Evolutionary conservation across 2,888 invertebrate species (phyloP).

Genomic region (Cynaeus angustus): DNA sequence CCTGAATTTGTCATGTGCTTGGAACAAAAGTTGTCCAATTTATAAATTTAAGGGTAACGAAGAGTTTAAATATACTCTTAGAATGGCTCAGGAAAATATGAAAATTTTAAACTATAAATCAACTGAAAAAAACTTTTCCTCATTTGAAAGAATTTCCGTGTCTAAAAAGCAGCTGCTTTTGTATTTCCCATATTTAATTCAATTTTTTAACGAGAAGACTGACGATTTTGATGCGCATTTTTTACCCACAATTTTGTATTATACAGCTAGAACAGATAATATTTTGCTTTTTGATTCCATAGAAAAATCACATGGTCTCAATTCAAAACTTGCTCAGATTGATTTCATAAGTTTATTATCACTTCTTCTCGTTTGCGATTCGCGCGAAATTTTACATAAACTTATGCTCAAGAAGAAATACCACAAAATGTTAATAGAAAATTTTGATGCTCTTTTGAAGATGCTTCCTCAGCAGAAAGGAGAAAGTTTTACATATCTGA

Average conservation of each 20-base stretch:
- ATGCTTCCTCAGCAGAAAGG: neutral
- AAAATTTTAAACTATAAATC: neutral
- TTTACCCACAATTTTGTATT: neutral
- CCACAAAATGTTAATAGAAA: neutral
- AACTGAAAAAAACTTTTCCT: too few species aligned
- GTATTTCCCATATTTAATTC: too few species aligned
- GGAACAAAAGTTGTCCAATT: neutral
- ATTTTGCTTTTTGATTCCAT: too few species aligned
- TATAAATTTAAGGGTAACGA: neutral
- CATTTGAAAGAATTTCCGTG: too few species aligned
- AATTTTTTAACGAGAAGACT: too few species aligned
- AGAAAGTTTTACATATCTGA: neutral
- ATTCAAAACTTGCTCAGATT: too few species aligned
- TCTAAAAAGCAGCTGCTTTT: too few species aligned
- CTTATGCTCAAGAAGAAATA: neutral
- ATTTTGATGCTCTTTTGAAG: neutral
- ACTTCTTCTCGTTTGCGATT: neutral
- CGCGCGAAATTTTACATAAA: neutral
- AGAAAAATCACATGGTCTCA: too few species aligned
- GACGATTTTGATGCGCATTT: too few species aligned
- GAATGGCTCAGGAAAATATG: neutral
- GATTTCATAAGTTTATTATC: neutral
- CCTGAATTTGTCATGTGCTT: constrained; percentile 1
- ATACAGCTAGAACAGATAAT: neutral
- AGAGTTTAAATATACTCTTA: neutral